Percentiles rank a stretch among this genome's conserved stretches.
Evolutionary conservation across 2,888 invertebrate genomes (phyloP).

Genomic region (Nymphalis polychloros): DNA sequence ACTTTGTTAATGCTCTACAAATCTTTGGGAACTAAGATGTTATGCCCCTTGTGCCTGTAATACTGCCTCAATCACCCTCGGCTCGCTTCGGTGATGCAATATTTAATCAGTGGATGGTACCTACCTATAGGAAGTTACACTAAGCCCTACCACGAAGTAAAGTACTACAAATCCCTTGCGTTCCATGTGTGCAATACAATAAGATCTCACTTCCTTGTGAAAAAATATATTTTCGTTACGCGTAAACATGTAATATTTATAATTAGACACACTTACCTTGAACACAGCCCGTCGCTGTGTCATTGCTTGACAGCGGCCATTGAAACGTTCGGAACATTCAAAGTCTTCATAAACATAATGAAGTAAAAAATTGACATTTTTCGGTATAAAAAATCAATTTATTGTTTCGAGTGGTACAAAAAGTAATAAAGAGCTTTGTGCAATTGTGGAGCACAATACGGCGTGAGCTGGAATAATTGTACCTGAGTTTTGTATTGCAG

Average conservation of each 20-base stretch:
- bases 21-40: no score
- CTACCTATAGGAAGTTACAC: no score
- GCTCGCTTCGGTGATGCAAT: no score
- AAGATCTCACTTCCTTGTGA: not conserved
- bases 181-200: not conserved
- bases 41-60: no score
- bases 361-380: not conserved
- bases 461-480: not conserved
- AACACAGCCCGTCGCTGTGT: not conserved
- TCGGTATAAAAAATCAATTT: not conserved
- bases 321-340: not conserved
- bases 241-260: not conserved
- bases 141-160: no score
- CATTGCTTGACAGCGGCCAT: not conserved
- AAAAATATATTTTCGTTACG: not conserved
- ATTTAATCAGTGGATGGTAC: no score
- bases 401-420: not conserved
- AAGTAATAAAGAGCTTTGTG: not conserved
- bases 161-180: no score
- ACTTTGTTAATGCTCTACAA: no score
- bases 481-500: not conserved
- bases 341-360: not conserved
- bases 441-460: constrained; percentile 4
- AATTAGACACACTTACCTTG: not conserved
- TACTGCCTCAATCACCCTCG: no score